Evolutionary conservation across 53 echinoderm and acorn worm species (phyloP).

Genomic region (Echinometra lucunter): DNA sequence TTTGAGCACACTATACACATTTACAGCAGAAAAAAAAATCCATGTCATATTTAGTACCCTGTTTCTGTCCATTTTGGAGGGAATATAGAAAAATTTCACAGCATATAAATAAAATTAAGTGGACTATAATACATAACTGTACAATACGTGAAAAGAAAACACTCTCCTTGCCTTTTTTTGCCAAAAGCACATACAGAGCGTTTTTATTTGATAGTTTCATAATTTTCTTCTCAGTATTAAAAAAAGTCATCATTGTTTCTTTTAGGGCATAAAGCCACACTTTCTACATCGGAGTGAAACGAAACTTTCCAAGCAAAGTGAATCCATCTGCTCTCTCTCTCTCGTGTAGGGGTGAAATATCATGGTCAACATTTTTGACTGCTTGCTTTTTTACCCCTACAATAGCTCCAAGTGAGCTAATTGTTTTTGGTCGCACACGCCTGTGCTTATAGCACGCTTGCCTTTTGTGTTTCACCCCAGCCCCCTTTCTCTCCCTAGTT

Average conservation of each 20-base stretch:
- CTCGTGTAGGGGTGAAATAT: not conserved
- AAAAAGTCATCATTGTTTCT: not conserved
- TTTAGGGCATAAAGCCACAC: not conserved
- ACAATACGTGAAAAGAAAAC: conserved; percentile 56
- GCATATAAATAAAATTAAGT: conserved; percentile 61
- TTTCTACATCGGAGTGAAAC: not conserved
- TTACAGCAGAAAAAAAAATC: conserved; percentile 41
- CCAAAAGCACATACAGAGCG: not conserved
- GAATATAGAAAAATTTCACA: conserved; percentile 68
- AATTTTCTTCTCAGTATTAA: not conserved
- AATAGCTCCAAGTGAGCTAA: conserved; percentile 12
- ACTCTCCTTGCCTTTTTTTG: not conserved
- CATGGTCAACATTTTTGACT: conserved; percentile 10
- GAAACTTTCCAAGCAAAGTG: not conserved
- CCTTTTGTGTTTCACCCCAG: not conserved
- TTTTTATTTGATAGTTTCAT: not conserved
- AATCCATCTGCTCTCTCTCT: not conserved
- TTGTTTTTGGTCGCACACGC: conserved; percentile 30
- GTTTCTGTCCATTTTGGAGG: conserved; percentile 65
- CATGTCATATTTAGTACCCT: conserved; percentile 53
- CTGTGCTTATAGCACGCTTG: not conserved
- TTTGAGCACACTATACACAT: conserved; percentile 65
- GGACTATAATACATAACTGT: conserved; percentile 68
- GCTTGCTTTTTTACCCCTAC: not conserved
- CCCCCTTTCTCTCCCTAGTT: not conserved